Percentiles rank a stretch among this genome's conserved stretches.
phyloP scores from a whole-genome alignment of 1,140 invertebrate species.

The Chymomyza costata region DNA sequence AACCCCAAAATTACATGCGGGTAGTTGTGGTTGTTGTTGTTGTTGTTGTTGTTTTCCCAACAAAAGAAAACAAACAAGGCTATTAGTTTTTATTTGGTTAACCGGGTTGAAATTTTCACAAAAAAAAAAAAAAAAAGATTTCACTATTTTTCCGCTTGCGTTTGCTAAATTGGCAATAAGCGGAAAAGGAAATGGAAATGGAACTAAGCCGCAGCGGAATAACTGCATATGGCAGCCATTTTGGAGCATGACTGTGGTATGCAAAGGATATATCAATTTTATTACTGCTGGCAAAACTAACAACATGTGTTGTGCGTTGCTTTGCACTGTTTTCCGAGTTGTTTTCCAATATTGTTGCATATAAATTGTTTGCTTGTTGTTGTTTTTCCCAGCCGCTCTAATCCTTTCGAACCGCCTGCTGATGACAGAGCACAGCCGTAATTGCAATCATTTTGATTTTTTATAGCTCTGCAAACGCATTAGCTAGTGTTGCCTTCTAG shows the following conservation, averaged over 20 bases:
- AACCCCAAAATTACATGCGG: constrained; percentile 36
- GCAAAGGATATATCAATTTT: constrained; percentile 73
- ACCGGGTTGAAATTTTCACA: constrained; percentile 51
- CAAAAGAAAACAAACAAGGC: not conserved
- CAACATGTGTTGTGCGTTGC: constrained; percentile 42
- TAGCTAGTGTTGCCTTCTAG: no score
- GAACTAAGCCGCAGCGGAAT: constrained; percentile 57
- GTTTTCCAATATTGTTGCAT: constrained; percentile 48
- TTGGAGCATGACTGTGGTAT: no score
- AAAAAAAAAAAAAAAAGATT: constrained; percentile 23
- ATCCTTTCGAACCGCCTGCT: constrained; percentile 33
- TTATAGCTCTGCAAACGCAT: constrained; percentile 13
- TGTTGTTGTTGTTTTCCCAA: constrained; percentile 2
- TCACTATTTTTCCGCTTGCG: constrained; percentile 60
- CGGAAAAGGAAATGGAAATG: constrained; percentile 22
- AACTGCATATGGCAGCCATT: constrained; percentile 49
- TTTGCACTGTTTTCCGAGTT: constrained; percentile 8
- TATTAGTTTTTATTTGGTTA: constrained; percentile 3
- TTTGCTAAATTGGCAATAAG: constrained; percentile 72
- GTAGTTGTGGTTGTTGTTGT: constrained; percentile 21
- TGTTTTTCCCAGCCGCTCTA: constrained; percentile 17
- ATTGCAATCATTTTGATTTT: constrained; percentile 58
- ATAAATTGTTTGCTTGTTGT: constrained; percentile 36
- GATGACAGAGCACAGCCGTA: constrained; percentile 12
- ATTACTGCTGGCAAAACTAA: constrained; percentile 40